These are phyloP conservation scores for Limosa lapponica DNA, from an alignment of 2,797 vertebrate genomes.

Conservation along the genomic window DNA sequence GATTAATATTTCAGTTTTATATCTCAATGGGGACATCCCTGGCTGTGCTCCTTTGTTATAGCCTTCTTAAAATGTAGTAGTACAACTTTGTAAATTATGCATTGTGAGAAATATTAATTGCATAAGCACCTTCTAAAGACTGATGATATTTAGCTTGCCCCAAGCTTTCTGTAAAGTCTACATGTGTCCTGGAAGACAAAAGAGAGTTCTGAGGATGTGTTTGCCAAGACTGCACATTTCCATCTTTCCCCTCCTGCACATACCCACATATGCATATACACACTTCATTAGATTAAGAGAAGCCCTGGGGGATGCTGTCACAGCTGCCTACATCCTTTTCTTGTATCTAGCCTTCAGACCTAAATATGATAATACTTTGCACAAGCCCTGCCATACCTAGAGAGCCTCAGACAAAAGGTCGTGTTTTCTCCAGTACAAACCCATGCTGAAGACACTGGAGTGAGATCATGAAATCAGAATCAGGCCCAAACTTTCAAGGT, in stretches of 20 bases:
- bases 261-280: not conserved
- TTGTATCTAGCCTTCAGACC: not conserved
- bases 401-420: not conserved
- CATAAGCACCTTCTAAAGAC: not conserved
- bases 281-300: not conserved
- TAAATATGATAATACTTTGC: not conserved
- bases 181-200: not conserved
- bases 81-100: not conserved
- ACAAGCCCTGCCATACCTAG: not conserved
- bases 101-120: not conserved
- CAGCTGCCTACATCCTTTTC: not conserved
- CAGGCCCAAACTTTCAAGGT: not conserved
- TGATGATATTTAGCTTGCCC: not conserved
- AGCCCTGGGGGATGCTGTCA: not conserved
- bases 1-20: constrained; percentile 9
- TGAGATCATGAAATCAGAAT: not conserved
- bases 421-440: not conserved
- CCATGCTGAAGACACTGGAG: not conserved
- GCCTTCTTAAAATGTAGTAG: accelerated
- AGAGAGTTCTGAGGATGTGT: not conserved
- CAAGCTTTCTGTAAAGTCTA: not conserved
- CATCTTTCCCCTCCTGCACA: not conserved
- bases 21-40: not conserved
- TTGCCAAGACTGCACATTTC: not conserved
- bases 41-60: not conserved